phyloP scores from a whole-genome alignment of 1,140 invertebrate genomes.

The Pentalonia nigronervosa region DNA sequence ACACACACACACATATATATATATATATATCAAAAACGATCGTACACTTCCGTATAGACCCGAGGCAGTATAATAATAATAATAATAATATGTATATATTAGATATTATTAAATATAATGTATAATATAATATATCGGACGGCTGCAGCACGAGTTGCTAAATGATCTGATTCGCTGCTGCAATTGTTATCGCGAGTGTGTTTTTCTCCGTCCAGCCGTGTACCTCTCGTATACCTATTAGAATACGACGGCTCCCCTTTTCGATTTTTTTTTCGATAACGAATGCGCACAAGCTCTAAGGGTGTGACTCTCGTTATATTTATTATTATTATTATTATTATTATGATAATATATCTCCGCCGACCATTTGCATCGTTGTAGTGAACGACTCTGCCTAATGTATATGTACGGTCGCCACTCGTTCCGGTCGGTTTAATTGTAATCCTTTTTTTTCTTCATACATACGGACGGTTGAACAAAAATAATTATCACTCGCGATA shows the following conservation, averaged over 20 bases:
- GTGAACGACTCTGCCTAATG: not conserved
- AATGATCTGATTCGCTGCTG: not conserved
- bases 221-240: not conserved
- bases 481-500: slow-evolving; percentile 7
- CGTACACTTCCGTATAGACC: not conserved
- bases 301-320: not conserved
- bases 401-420: not conserved
- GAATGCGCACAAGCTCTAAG: not conserved
- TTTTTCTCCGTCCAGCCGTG: not conserved
- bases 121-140: not conserved
- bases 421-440: slow-evolving; percentile 16
- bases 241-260: not conserved
- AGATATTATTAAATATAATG: not conserved
- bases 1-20: no score
- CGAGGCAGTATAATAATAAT: not conserved
- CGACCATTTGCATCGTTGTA: not conserved
- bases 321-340: not conserved
- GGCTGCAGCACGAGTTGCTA: not conserved
- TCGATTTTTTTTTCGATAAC: not conserved
- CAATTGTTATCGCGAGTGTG: not conserved
- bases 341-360: not conserved
- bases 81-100: not conserved
- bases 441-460: not conserved
- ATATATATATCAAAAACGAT: not conserved
- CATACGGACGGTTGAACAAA: not conserved